phyloP scores from a whole-genome alignment of 2,797 vertebrate genomes.

The Okamejei kenojei region DNA sequence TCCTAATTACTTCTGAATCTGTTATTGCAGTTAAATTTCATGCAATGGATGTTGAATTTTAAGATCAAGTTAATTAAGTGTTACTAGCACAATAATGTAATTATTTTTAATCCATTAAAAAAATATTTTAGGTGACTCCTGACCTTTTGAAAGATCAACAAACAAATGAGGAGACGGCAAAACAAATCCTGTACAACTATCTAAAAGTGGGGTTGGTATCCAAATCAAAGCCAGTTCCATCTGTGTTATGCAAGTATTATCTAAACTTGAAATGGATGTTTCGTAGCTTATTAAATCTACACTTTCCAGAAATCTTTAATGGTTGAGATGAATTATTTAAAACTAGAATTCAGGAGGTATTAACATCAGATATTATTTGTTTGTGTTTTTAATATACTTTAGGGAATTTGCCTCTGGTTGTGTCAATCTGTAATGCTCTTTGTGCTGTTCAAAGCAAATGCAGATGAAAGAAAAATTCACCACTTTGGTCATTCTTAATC shows the following conservation, averaged over 20 bases:
- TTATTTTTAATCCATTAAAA: background rate
- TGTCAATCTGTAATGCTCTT: background rate
- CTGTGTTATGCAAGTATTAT: background rate
- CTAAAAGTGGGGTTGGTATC: slow-evolving; percentile 87
- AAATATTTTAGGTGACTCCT: slow-evolving; percentile 72
- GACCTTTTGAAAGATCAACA: slow-evolving; percentile 95
- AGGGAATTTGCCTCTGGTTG: background rate
- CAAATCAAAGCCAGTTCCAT: background rate
- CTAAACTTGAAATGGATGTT: background rate
- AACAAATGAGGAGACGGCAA: slow-evolving; percentile 91
- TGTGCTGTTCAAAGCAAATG: background rate
- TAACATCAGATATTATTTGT: background rate
- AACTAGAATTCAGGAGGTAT: background rate
- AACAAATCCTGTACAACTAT: slow-evolving; percentile 94
- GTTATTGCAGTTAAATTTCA: background rate
- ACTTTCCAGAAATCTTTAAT: background rate
- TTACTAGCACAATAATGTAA: background rate
- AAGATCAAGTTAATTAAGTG: background rate
- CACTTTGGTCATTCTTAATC: background rate
- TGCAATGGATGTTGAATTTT: background rate
- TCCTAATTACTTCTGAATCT: background rate
- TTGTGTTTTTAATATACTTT: background rate
- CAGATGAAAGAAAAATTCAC: background rate
- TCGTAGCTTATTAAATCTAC: background rate
- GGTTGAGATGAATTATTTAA: background rate